phyloP scores from a whole-genome alignment of 2,113 vertebrate genomes.

The Excalfactoria chinensis region DNA sequence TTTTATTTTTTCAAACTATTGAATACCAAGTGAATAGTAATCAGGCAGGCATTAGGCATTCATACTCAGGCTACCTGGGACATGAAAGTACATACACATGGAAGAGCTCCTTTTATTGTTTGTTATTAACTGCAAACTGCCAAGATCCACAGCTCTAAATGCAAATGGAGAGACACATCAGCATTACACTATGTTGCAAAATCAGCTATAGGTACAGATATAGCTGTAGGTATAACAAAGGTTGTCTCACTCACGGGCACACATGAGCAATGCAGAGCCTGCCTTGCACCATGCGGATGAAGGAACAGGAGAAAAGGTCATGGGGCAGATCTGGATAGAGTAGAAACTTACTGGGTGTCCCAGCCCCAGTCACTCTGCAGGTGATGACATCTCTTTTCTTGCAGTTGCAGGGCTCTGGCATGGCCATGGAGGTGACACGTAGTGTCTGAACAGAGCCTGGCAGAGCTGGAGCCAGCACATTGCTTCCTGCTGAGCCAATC shows the following conservation, averaged over 20 bases:
- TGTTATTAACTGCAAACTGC: conserved; percentile 11
- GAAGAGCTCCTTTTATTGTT: conserved; percentile 44
- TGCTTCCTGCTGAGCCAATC: neutral
- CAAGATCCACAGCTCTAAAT: neutral
- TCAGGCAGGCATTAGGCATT: conserved; percentile 66
- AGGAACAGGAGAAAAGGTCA: neutral
- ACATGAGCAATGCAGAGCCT: neutral
- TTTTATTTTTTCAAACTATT: conserved; percentile 52
- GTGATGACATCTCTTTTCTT: neutral
- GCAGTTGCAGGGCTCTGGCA: neutral
- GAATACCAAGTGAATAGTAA: conserved; percentile 65
- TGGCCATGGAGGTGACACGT: neutral
- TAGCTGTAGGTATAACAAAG: neutral
- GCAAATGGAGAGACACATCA: neutral
- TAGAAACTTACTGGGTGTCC: neutral
- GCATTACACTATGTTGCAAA: neutral
- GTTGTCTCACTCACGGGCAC: neutral
- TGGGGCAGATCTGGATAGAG: neutral
- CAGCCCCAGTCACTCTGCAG: accelerated
- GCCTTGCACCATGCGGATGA: neutral
- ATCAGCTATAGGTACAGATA: neutral
- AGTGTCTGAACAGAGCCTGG: neutral
- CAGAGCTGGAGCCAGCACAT: neutral
- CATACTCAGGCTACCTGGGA: conserved; percentile 52
- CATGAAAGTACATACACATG: conserved; percentile 40